Base-by-base conservation (phyloP, 2,797 vertebrate genomes). In the Sorex maritimensis region DNA sequence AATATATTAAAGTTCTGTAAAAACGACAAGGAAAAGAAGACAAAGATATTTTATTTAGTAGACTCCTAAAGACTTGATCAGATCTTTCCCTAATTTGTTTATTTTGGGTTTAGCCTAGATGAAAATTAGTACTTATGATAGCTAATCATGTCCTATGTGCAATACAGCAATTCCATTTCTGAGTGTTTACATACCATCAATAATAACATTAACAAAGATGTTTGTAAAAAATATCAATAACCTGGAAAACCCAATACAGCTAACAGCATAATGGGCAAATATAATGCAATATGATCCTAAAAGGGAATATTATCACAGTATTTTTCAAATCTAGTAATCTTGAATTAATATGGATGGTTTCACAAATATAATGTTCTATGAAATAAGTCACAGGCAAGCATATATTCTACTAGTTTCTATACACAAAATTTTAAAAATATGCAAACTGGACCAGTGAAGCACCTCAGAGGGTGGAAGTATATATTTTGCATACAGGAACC, bases 151-250 rank as follows among this genome's bases (percentile, higher is more conserved):
- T n/a, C 28, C 23, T 9, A 49, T 79, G n/a, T 71, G 38, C n/a
- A 61, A 38, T 11, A 84, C 15, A 84, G 0, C 24, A 38, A 12
- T 91, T 91, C 52, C 28, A 84, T 46, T 15, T 23, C 7, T 85
- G 38, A 84, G 15, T 78, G n/a, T 77, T 13, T 75, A 44, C 19
- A 4, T 61, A 83, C 24, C 8, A 58, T n/a, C 74, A 90, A 49
- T 71, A 23, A 23, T 61, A 79, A 85, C 71, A 91, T 63, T 28
- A 71, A 61, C 14, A 49, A 71, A 41, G 14, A 85, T 85, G n/a
- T 85, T 75, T 75, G 69, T 58, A 77, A 21, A 88, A 44, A 41
- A 44, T 61, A 88, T 30, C 55, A 80, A 72, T 63, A 80, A 80
- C 13, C 58, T 58, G 17, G 58, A 44, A 68, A 44, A 61, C n/a